Evolutionary conservation across 92 coral and sea anemone species (phyloP).

Genomic region (Galaxea fascicularis): DNA sequence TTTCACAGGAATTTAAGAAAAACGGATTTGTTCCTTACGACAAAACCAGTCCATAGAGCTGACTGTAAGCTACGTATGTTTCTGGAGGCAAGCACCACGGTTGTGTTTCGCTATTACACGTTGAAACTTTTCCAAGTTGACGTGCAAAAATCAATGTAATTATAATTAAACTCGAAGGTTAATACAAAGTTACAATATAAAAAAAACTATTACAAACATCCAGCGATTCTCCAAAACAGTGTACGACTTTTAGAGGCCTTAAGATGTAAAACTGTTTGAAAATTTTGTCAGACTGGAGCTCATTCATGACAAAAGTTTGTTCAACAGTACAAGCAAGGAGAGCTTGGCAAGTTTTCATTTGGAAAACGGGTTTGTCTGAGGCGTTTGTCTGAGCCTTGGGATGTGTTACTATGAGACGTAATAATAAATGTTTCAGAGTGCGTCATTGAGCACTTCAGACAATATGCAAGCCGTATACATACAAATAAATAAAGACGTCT

Average conservation of each 20-base stretch:
- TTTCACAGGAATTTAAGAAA: background rate
- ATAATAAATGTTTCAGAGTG: background rate
- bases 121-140: background rate
- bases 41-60: background rate
- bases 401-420: background rate
- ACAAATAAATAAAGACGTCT: constrained; percentile 28
- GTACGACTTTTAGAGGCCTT: background rate
- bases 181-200: background rate
- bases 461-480: background rate
- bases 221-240: background rate
- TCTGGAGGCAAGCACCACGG: background rate
- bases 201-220: background rate
- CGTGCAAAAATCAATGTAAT: constrained; percentile 11
- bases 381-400: no score
- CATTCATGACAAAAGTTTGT: background rate
- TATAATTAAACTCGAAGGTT: background rate
- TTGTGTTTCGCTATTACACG: background rate
- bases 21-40: background rate
- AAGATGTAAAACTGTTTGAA: no score
- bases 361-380: no score
- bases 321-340: no score
- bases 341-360: no score
- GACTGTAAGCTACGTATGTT: background rate
- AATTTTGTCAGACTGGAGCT: background rate
- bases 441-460: constrained; percentile 21